These are phyloP conservation scores for Bilobella aurantiaca DNA, from an alignment of 1,140 invertebrate genomes.

Conservation along the genomic window DNA sequence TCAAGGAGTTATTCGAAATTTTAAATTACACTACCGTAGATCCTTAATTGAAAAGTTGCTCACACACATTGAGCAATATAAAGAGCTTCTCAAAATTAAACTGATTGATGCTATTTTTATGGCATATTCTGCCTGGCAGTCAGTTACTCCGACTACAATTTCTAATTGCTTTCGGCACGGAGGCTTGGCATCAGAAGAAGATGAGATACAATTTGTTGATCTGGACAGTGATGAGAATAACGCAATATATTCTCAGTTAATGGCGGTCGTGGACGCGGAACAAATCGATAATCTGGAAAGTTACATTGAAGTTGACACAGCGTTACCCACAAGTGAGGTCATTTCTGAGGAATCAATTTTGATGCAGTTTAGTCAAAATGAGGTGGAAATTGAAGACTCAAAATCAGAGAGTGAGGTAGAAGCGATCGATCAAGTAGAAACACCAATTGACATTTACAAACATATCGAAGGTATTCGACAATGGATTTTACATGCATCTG, in stretches of 20 bases:
- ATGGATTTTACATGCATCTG: neutral
- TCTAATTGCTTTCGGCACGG: neutral
- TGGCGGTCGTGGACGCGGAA: neutral
- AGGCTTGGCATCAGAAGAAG: neutral
- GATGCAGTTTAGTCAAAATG: too few species aligned
- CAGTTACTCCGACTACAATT: neutral
- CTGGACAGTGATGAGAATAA: neutral
- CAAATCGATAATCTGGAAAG: neutral
- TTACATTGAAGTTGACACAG: too few species aligned
- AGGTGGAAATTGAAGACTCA: too few species aligned
- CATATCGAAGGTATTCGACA: neutral
- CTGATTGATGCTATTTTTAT: neutral
- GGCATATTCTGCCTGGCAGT: neutral
- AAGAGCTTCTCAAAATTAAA: neutral
- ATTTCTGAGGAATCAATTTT: too few species aligned
- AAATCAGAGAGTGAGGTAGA: too few species aligned
- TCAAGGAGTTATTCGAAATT: slow-evolving; percentile 41
- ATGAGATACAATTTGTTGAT: neutral
- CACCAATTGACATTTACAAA: neutral
- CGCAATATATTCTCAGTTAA: neutral
- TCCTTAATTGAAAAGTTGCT: neutral
- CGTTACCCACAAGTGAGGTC: too few species aligned
- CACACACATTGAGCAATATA: neutral
- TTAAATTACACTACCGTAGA: slow-evolving; percentile 31
- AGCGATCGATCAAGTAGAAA: too few species aligned